These are phyloP conservation scores for Pachyseris speciosa DNA, from an alignment of 64 coral and sea anemone species.

Conservation along the genomic window DNA sequence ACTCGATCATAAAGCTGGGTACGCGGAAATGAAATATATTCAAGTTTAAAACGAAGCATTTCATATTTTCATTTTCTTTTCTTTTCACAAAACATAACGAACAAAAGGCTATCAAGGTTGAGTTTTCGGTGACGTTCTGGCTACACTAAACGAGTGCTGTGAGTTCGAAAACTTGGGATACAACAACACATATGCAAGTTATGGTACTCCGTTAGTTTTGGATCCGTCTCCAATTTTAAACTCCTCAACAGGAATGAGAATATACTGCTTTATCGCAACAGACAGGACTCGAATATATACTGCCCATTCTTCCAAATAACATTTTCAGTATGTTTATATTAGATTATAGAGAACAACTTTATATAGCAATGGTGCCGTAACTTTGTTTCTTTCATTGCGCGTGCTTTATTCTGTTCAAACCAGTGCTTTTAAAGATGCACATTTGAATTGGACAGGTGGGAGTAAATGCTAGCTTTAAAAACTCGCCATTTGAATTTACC, in stretches of 20 bases:
- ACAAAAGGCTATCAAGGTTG: not conserved
- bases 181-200: not conserved
- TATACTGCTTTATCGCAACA: not conserved
- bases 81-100: not conserved
- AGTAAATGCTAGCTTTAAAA: not conserved
- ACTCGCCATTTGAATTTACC: not conserved
- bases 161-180: not conserved
- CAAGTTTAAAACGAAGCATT: not conserved
- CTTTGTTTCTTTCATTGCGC: not conserved
- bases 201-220: not conserved
- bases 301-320: not conserved
- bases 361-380: not conserved
- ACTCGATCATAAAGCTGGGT: not conserved
- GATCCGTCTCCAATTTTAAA: not conserved
- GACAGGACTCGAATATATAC: not conserved
- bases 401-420: conserved; percentile 8
- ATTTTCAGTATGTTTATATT: not conserved
- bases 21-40: not conserved
- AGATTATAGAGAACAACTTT: not conserved
- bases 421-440: conserved; percentile 1
- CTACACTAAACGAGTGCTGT: not conserved
- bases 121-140: not conserved
- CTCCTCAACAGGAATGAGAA: not conserved
- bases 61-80: not conserved
- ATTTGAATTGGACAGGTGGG: not conserved